phyloP scores from a whole-genome alignment of 1,140 invertebrate species.

The Drosophila persimilis region DNA sequence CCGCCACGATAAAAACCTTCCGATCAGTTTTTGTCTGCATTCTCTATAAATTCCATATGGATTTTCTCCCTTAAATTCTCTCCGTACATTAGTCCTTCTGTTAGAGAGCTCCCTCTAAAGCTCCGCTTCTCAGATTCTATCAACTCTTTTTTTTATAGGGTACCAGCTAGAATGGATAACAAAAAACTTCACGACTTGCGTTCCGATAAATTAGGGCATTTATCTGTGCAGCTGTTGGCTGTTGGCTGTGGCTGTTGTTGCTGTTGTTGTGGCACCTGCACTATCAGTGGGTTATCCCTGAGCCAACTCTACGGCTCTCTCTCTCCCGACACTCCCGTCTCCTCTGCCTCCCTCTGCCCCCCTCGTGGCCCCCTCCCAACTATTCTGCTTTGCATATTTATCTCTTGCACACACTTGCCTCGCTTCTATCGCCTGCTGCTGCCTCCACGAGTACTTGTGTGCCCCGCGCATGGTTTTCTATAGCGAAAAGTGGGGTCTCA shows the following conservation, averaged over 20 bases:
- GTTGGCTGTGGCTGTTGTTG: conserved; percentile 33
- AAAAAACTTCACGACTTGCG: conserved; percentile 36
- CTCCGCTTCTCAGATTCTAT: too few relatives aligned
- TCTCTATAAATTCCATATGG: too few relatives aligned
- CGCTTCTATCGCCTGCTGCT: conserved; percentile 30
- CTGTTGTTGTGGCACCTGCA: conserved; percentile 63
- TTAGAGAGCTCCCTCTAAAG: not conserved
- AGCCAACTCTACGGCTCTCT: not conserved
- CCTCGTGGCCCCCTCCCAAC: not conserved
- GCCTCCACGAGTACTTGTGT: conserved; percentile 15
- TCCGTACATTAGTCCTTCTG: too few relatives aligned
- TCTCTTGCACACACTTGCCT: conserved; percentile 64
- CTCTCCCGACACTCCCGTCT: not conserved
- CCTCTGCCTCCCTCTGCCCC: not conserved
- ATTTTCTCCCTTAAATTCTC: too few relatives aligned
- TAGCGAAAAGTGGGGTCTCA: not conserved
- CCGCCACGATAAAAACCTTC: too few relatives aligned
- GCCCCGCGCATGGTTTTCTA: conserved; percentile 33
- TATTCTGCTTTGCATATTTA: conserved; percentile 71
- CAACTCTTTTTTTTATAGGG: conserved; percentile 21
- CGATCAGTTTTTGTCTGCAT: too few relatives aligned
- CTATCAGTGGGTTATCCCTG: conserved; percentile 57
- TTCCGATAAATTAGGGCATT: conserved; percentile 73
- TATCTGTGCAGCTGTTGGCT: conserved; percentile 64
- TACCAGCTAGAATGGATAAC: conserved; percentile 14